Base-by-base conservation (phyloP, 1,140 invertebrate species). In the Maniola jurtina region DNA sequence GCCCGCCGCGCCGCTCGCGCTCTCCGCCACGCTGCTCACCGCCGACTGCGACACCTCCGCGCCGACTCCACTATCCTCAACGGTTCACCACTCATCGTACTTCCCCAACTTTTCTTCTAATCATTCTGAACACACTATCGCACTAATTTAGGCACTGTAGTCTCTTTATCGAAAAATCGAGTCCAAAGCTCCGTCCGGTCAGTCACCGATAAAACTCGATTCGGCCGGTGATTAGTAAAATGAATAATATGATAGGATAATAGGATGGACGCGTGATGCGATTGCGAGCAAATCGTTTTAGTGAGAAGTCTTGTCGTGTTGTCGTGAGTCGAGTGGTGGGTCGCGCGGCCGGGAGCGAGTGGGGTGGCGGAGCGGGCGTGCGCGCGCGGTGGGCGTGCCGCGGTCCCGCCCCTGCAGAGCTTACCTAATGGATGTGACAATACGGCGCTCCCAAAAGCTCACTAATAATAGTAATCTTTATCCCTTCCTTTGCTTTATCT, bases 361-460 rank as follows among this genome's bases (percentile, higher is more conserved):
- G 75, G 77, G 74, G 76, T 72, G 73, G 52, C 57, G 72, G 77
- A 45, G 69, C 68, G 64, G 54, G 79, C 76, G 76, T 66, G 68
- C 70, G 74, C 54, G 60, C 35, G 36, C 25, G 36, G 14, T 38
- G 58, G 84, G 83, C 84, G 84, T 83, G 77, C 69, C 80, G 48
- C 42, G 42, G 76, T 83, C 50, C 84, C 84, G 81, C 84, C 83
- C 72, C 68, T 61, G 65, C 70, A 54, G 75, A 71, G 76, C 80
- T 87, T 88, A n/a, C n/a, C n/a, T n/a, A 88, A 86, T 88, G 86
- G 84, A 86, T 83, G 81, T 88, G 84, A 88, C 84, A 88, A 90
- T 83, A 85, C 78, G 83, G 83, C 84, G 82, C 77, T 83, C 80
- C 83, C 77, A 72, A 83, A 84, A 79, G 80, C 74, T 81, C 79